These are phyloP conservation scores for Psococerastis gibbosa DNA, from an alignment of 2,888 invertebrate genomes.

Conservation along the genomic window DNA sequence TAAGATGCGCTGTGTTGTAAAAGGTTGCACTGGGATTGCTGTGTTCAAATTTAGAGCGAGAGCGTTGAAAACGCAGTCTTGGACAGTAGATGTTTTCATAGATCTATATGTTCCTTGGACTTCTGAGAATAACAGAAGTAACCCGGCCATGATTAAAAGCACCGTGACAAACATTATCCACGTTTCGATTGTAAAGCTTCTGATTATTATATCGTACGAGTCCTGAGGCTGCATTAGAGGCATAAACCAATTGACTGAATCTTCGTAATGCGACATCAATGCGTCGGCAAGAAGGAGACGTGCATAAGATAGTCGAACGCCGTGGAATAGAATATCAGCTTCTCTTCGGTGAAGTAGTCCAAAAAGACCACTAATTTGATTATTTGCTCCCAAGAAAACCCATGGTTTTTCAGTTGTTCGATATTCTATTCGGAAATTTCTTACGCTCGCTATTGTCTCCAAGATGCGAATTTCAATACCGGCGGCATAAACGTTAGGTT, in stretches of 20 bases:
- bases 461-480: slow-evolving; percentile 3
- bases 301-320: neutral
- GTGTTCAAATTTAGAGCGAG: neutral
- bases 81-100: neutral
- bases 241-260: neutral
- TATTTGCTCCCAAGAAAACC: neutral
- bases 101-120: neutral
- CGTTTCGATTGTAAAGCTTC: neutral
- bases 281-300: neutral
- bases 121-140: neutral
- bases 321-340: slow-evolving; percentile 5
- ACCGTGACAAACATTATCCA: neutral
- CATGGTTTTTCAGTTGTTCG: neutral
- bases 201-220: neutral
- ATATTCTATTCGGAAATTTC: slow-evolving; percentile 3
- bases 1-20: neutral
- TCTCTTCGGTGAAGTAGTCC: neutral
- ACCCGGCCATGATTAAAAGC: neutral
- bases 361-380: neutral
- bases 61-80: neutral
- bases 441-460: neutral
- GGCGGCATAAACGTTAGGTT: neutral
- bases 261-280: neutral
- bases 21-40: neutral
- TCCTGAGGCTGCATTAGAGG: neutral